Conservation (phyloP, 92 coral and sea anemone genomes). For the Zoanthus sansibaricus region DNA sequence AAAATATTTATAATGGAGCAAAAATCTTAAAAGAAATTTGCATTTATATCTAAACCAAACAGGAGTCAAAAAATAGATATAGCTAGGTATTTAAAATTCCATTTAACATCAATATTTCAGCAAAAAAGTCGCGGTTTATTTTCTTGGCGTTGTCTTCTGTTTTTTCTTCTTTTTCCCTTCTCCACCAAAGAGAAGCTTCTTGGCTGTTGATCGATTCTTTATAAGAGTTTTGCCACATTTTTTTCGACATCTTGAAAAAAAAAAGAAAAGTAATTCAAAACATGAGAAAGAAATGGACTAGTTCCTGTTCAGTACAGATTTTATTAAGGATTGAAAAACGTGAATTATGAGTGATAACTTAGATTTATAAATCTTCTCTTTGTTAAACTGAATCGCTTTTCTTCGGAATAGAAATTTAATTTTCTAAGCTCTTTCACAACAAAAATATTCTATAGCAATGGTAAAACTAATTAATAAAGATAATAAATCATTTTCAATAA, state of each 20-base stretch:
- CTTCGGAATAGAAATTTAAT: no score
- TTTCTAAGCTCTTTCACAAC: background rate
- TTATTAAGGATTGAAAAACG: no score
- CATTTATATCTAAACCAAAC: background rate
- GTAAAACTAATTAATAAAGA: background rate
- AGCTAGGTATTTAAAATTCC: background rate
- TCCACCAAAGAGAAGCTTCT: conserved; percentile 32
- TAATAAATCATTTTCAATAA: background rate
- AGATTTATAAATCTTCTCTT: no score
- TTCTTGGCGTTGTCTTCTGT: background rate
- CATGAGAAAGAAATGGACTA: background rate
- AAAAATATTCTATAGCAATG: background rate
- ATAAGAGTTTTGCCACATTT: conserved; percentile 42
- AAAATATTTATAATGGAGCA: background rate
- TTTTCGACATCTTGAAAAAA: conserved; percentile 39
- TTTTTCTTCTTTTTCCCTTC: conserved; percentile 47
- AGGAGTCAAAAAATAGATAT: background rate
- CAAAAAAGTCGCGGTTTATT: background rate
- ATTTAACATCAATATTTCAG: background rate
- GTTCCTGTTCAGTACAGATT: background rate
- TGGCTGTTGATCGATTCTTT: conserved; percentile 27
- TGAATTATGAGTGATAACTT: no score
- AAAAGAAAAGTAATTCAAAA: background rate
- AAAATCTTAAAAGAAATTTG: background rate
- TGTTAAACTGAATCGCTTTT: no score